phyloP scores from a whole-genome alignment of 1,140 invertebrate genomes.

The fruit fly (Drosophila melanogaster) region DNA sequence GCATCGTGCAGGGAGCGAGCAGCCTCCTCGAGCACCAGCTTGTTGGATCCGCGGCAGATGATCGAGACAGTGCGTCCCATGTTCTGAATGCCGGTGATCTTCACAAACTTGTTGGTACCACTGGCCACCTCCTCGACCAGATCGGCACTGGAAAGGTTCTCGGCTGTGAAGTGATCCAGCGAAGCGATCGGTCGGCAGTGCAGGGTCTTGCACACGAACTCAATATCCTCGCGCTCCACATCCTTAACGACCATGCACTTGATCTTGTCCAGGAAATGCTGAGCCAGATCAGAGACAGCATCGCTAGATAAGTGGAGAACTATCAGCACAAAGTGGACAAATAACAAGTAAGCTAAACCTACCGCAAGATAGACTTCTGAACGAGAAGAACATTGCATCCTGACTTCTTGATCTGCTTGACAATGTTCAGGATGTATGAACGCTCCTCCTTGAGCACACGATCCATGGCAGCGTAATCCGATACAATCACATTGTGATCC shows the following conservation, averaged over 20 bases:
- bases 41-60: conserved; percentile 98
- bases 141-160: conserved; percentile 96
- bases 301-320: conserved; percentile 86
- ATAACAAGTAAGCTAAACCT: neutral
- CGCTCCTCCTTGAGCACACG: conserved; percentile 99
- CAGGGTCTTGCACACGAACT: conserved; percentile 98
- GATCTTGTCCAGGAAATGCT: conserved; percentile 99
- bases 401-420: conserved; percentile 99
- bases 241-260: conserved; percentile 99
- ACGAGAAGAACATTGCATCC: conserved; percentile 99
- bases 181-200: conserved; percentile 99
- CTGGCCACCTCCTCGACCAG: conserved; percentile 97
- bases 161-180: conserved; percentile 97
- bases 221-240: conserved; percentile 98
- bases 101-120: conserved; percentile 96
- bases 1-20: conserved; percentile 98
- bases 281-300: conserved; percentile 97
- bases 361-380: conserved; percentile 98
- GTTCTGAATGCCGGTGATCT: conserved; percentile 96
- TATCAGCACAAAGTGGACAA: conserved; percentile 3
- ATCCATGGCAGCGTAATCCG: conserved; percentile 99
- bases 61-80: conserved; percentile 96
- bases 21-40: conserved; percentile 97
- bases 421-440: conserved; percentile 98
- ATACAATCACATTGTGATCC: conserved; percentile 99